Base-by-base conservation (phyloP, 2,888 invertebrate species). In the Schizotus pectinicornis region DNA sequence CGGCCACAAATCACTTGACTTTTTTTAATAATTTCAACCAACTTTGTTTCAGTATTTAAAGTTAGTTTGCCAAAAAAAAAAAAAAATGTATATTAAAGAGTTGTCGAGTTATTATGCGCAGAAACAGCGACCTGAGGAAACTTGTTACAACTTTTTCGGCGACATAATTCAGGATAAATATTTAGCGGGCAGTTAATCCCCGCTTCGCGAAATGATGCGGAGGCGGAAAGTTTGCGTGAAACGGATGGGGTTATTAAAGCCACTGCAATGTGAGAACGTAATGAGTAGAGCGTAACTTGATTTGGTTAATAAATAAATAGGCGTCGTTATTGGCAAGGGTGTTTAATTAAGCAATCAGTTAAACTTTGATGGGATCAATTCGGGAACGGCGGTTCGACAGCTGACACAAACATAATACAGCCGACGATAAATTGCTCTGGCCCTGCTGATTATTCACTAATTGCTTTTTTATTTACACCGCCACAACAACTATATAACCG, bases 301-400 rank as follows among this genome's bases (percentile, higher is more conserved):
- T 57, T 57, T 52, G 51, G 55, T 60, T 62, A 60, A 60, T 62
- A 62, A 62, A 62, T 62, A 56, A 63, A 58, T 57, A 61, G 53
- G 53, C 42, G 45, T 48, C 50, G 53, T 58, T 58, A 56, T 59
- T 51, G 51, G 58, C 50, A 48, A 61, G 61, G 56, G 54, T 56
- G 64, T 64, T 64, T 64, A 67, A 67, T 67, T 67, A 65, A 65
- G 62, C 63, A 64, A 67, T 67, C 65, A 61, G 62, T 65, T 64
- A 56, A 59, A 64, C 61, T 62, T 64, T 61, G 64, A 61, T 58
- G 65, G 60, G 59, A 61, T 60, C 67, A 65, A 61, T 63, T 65
- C 58, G 60, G 58, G 49, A 55, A 52, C 57, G 63, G 55, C 55
- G 58, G 63, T 63, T 64, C 65, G 63, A 65, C 64, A 65, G 64